Evolutionary conservation across 2,797 vertebrate genomes (phyloP).

Genomic region (Notamacropus eugenii): DNA sequence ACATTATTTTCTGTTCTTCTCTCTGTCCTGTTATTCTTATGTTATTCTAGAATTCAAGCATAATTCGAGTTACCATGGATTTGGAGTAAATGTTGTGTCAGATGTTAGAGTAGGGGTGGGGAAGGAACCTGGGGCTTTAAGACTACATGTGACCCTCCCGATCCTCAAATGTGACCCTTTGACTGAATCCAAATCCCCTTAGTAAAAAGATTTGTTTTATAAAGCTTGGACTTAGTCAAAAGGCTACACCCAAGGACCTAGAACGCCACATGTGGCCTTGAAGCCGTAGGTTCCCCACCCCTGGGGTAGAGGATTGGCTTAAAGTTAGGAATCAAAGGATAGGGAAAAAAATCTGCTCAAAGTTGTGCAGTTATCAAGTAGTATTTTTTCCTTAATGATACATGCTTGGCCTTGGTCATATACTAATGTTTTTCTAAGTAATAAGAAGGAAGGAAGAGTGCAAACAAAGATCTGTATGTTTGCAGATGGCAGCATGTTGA

Average conservation of each 20-base stretch:
- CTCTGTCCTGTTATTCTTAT: not conserved
- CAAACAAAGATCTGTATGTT: not conserved
- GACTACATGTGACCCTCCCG: too few relatives aligned
- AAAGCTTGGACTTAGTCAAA: too few relatives aligned
- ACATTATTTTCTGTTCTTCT: not conserved
- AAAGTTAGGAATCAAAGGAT: not conserved
- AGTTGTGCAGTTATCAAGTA: not conserved
- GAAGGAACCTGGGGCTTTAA: too few relatives aligned
- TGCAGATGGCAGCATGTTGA: not conserved
- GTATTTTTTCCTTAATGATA: not conserved
- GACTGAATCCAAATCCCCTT: too few relatives aligned
- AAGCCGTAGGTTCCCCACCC: too few relatives aligned
- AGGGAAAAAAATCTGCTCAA: not conserved
- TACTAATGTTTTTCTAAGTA: not conserved
- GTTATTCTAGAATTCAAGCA: not conserved
- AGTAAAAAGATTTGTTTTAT: too few relatives aligned
- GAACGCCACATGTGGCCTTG: too few relatives aligned
- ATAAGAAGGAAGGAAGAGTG: not conserved
- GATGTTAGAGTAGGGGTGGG: not conserved
- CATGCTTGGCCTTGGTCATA: not conserved
- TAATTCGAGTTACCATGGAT: not conserved
- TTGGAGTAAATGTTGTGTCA: not conserved
- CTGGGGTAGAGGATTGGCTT: not conserved
- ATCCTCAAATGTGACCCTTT: too few relatives aligned
- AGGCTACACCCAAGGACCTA: too few relatives aligned